A percentile compares a stretch with the other conserved stretches of the same genome.
Evolutionary conservation across 1,140 invertebrate species (phyloP).

Genomic region (Euura saliciscinereae): DNA sequence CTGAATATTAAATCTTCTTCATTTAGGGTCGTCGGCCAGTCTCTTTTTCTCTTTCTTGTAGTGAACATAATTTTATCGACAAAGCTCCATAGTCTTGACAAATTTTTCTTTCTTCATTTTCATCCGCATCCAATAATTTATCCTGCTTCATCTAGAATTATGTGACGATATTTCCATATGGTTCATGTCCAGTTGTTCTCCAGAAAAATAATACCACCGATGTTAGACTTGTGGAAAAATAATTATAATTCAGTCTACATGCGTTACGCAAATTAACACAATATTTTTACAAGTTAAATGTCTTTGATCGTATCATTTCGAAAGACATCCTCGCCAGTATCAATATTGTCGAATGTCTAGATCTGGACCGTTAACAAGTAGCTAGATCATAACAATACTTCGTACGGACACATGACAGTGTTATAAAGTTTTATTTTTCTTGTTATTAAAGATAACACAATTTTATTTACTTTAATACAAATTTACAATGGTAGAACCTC

Average conservation of each 20-base stretch:
- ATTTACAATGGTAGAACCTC: slow-evolving; percentile 51
- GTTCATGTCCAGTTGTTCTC: not conserved
- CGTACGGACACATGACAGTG: not conserved
- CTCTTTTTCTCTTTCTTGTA: not conserved
- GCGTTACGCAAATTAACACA: not conserved
- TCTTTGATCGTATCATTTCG: too few species aligned
- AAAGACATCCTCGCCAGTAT: too few species aligned
- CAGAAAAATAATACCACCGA: too few species aligned
- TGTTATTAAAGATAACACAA: slow-evolving; percentile 14
- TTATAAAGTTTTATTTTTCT: not conserved
- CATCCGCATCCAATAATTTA: too few species aligned
- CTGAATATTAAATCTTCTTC: slow-evolving; percentile 22
- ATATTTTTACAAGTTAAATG: not conserved
- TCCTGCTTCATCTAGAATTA: too few species aligned
- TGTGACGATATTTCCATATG: too few species aligned
- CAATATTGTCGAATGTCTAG: not conserved
- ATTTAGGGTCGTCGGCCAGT: not conserved
- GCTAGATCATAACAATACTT: not conserved
- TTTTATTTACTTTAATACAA: slow-evolving; percentile 32
- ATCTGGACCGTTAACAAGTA: not conserved
- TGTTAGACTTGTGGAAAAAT: too few species aligned
- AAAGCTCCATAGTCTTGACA: not conserved
- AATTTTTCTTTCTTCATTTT: too few species aligned
- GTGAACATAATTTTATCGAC: not conserved
- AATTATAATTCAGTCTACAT: not conserved